phyloP scores from a whole-genome alignment of 2,113 vertebrate species.

The Ciconia boyciana region DNA sequence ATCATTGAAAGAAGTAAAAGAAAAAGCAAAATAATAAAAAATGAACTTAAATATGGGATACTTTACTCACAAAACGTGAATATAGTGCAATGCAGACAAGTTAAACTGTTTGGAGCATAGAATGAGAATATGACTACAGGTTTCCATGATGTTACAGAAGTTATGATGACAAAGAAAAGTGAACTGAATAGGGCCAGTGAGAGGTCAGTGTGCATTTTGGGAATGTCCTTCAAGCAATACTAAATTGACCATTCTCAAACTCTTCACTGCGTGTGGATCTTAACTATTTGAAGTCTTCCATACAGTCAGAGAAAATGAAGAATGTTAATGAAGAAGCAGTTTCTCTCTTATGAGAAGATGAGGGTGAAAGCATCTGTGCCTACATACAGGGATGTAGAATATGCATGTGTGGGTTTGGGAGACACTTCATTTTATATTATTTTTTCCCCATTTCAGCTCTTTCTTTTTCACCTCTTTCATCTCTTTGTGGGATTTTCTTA shows the following conservation, averaged over 20 bases:
- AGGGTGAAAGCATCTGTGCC: not conserved
- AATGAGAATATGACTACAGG: not conserved
- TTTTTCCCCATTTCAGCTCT: not conserved
- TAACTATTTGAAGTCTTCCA: not conserved
- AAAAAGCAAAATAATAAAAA: constrained; percentile 75
- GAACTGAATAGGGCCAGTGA: not conserved
- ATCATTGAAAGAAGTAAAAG: constrained; percentile 72
- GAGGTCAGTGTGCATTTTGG: not conserved
- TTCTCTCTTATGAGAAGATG: not conserved
- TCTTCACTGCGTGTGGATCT: not conserved
- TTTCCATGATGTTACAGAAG: not conserved
- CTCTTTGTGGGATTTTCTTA: not conserved
- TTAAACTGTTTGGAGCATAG: not conserved
- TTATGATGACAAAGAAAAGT: constrained; percentile 17
- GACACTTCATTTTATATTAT: not conserved
- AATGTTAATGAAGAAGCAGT: not conserved
- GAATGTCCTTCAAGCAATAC: not conserved
- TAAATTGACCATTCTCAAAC: not conserved
- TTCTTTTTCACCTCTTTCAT: not conserved
- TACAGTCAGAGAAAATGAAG: not conserved
- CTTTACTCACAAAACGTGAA: constrained; percentile 76
- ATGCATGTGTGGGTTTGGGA: not conserved
- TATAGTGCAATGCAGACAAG: constrained; percentile 59
- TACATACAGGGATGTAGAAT: not conserved
- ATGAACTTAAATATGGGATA: constrained; percentile 74